Percentiles rank a stretch among this genome's conserved stretches.
Evolutionary conservation across 2,797 vertebrate genomes (phyloP).

Genomic region (Taenioides sp.): DNA sequence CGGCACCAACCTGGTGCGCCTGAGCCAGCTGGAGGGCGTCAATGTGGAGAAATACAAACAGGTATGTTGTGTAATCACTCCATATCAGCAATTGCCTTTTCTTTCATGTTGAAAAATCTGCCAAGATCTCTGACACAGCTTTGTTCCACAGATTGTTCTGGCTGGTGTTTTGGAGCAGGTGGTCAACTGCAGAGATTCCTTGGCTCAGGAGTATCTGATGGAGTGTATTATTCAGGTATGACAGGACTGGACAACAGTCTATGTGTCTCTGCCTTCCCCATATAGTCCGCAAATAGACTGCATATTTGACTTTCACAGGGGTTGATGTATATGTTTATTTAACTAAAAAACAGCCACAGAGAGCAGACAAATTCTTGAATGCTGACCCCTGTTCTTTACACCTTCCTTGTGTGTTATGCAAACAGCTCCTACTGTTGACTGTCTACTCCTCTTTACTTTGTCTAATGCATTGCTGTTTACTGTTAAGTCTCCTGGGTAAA

Average conservation of each 20-base stretch:
- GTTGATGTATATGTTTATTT: too few relatives aligned
- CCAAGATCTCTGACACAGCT: not conserved
- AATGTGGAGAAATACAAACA: conserved; percentile 98
- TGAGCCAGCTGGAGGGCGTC: conserved; percentile 96
- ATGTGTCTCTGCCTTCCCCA: not conserved
- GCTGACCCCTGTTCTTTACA: too few relatives aligned
- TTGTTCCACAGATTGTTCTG: conserved; percentile 85
- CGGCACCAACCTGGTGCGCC: conserved; percentile 95
- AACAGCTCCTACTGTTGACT: too few relatives aligned
- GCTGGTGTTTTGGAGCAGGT: conserved; percentile 95
- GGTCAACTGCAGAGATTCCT: conserved; percentile 95
- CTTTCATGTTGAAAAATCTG: not conserved
- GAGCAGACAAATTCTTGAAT: too few relatives aligned
- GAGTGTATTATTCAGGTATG: conserved; percentile 98
- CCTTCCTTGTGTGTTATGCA: too few relatives aligned
- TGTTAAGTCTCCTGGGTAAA: too few relatives aligned
- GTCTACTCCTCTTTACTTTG: too few relatives aligned
- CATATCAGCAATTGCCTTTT: too few relatives aligned
- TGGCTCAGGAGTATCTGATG: conserved; percentile 99
- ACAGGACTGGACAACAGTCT: not conserved
- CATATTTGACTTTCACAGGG: too few relatives aligned
- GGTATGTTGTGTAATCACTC: conserved; percentile 64
- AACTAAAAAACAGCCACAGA: too few relatives aligned
- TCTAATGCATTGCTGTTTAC: too few relatives aligned
- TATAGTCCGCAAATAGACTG: not conserved